Evolutionary conservation across 2,797 vertebrate species (phyloP), one percentile per base, ranked within the genome.

Genomic region (Neosalanx taihuensis): DNA sequence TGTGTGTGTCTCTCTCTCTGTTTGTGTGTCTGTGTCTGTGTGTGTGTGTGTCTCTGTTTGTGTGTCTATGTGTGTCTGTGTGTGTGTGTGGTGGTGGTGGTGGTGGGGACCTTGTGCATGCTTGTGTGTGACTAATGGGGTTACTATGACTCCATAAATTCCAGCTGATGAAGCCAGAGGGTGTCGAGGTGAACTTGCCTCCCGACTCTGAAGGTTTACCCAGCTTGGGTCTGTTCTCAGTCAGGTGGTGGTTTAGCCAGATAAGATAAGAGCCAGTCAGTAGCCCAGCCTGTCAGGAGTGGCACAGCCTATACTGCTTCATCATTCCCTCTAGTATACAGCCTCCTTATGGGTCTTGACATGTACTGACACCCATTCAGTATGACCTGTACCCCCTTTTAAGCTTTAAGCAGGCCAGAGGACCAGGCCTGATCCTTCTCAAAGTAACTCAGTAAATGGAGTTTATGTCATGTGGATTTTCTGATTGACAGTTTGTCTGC

Each of bases 61-160:
- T 72, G 49, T 51, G 12, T 66, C 17, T 72, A 51, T 33, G 6
- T 59, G 13, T 30, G 49, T 57, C 5, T 53, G 49, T 64, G 30
- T 46, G 20, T 26, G 31, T 51, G 12, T 66, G 67, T 62, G 60
- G 37, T 15, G 20, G 49, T 26, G 31, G 67, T 26, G 31, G 67
- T 62, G 60, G 37, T 15, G 20, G 49, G 20, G 29, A 10, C 23
- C 58, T 23, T 58, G 15, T 58, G 56, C 7, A 23, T 58, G 56
- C 7, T 18, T 58, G 56, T 58, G 56, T 58, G 56, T 58, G 56
- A 46, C 41, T 13, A 12, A 12, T 12, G 10, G 41, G 41, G 41
- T 46, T 46, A 46, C 41, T 46, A 9, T 46, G 41, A 46, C 41
- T 46, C 41, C 41, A 46, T 46, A 46, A 46, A 46, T 46, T 46